A percentile compares a stretch with the other conserved stretches of the same genome.
phyloP scores from a whole-genome alignment of 2,797 vertebrate genomes.

The Takifugu ocellatus region DNA sequence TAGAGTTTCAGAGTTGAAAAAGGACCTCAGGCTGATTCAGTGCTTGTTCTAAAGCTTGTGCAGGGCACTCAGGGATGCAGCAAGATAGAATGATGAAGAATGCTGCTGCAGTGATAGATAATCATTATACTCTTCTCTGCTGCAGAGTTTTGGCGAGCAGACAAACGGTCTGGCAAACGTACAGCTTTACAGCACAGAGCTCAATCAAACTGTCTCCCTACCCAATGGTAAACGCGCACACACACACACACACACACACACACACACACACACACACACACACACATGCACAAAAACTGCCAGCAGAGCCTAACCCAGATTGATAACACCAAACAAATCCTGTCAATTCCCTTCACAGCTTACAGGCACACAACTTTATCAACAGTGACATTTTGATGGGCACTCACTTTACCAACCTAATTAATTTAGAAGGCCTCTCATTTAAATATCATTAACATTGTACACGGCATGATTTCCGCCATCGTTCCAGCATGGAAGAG shows the following conservation, averaged over 20 bases:
- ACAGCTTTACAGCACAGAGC: constrained; percentile 73
- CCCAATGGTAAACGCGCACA: constrained; percentile 55
- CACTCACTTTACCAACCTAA: constrained; percentile 63
- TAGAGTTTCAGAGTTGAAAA: constrained; percentile 22
- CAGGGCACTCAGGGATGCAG: constrained; percentile 40
- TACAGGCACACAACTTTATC: constrained; percentile 62
- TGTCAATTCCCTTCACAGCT: constrained; percentile 52
- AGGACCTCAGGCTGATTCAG: constrained; percentile 32
- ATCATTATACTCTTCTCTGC: constrained; percentile 71
- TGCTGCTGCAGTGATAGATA: constrained; percentile 70
- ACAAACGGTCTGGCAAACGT: constrained; percentile 74
- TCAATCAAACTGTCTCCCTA: constrained; percentile 70
- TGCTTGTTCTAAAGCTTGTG: constrained; percentile 50
- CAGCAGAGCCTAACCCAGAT: constrained; percentile 69
- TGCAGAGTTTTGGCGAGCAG: constrained; percentile 70
- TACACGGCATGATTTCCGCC: constrained; percentile 57
- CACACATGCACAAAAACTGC: constrained; percentile 42
- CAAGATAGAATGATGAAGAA: constrained; percentile 60
- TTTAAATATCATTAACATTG: constrained; percentile 68
- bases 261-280: constrained; percentile 39
- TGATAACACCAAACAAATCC: constrained; percentile 73
- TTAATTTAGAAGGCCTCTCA: constrained; percentile 70
- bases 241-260: constrained; percentile 26
- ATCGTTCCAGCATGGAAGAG: constrained; percentile 60
- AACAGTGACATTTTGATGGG: constrained; percentile 68